Evolutionary conservation across 2,797 vertebrate genomes (phyloP), one percentile per base, ranked within the genome.

Genomic region (Hirundo rustica): DNA sequence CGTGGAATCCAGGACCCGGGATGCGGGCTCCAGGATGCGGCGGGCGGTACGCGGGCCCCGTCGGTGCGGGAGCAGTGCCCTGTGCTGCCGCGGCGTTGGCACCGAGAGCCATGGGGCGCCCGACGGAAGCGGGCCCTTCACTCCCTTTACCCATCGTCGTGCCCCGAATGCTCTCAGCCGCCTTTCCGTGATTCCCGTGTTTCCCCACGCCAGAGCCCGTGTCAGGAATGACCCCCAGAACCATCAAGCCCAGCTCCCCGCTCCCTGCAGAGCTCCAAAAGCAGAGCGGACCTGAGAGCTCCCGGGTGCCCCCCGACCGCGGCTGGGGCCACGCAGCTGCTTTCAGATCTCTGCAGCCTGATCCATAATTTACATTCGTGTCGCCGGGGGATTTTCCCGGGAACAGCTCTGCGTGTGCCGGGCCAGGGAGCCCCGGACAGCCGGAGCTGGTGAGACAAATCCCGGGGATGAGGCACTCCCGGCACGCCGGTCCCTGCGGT

Each of bases 51-150:
- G 54, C 5, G 13, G 60, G 53, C 14, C 16, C 76, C 42, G 13
- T 3, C 4, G 38, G 6, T 4, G 83, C 47, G 13, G 55, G 55
- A 62, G 57, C 84, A 2, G 3, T 13, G 84, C 85, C 51, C 85
- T 36, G 34, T 23, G 74, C 20, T 23, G 58, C 84, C 0, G 74
- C 30, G 42, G 73, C 20, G 11, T 1, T 13, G 84, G 48, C 26
- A 21, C 19, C 5, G 2, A 25, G 64, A 8, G 40, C 55, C 67
- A 9, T 1, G 0, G n/a, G 7, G 58, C 1, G 30, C 22, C 67
- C 3, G 23, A 2, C 0, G 5, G 34, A 2, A 38, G 15, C 8
- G 2, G 3, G 9, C 22, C 1, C 48, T 3, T 5, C 4, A 0
- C 1, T 0, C 21, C 1, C 0, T 17, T 26, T 10, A 2, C 4